These are phyloP conservation scores for Iguana delicatissima DNA, from an alignment of 2,797 vertebrate genomes.

Conservation along the genomic window DNA sequence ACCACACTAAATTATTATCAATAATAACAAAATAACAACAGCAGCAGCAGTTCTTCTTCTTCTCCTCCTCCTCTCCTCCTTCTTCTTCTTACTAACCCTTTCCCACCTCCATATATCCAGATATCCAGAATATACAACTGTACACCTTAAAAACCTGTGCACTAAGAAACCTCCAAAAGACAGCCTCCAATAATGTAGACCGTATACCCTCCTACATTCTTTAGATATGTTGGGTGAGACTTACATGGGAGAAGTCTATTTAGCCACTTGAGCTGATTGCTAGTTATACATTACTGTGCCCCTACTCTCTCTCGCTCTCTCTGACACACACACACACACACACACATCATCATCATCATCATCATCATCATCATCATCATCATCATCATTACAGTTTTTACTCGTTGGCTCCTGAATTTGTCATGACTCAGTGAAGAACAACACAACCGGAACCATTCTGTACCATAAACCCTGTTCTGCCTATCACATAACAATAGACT, in stretches of 20 bases:
- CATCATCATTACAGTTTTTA: not conserved
- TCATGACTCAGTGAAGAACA: not conserved
- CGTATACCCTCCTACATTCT: not conserved
- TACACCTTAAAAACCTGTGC: not conserved
- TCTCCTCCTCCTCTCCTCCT: no score
- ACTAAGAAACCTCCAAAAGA: not conserved
- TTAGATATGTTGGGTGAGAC: not conserved
- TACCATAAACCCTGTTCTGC: constrained; percentile 16
- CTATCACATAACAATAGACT: not conserved
- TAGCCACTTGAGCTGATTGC: not conserved
- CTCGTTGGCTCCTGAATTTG: not conserved
- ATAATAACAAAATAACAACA: no score
- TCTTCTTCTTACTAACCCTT: not conserved
- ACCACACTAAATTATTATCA: not conserved
- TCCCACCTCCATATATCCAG: not conserved
- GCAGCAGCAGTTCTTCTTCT: not conserved
- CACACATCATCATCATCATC: not conserved
- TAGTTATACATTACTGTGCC: not conserved
- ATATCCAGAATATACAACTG: not conserved
- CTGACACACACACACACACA: not conserved
- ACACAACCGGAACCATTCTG: constrained; percentile 21
- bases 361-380: not conserved
- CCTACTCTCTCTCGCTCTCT: no score
- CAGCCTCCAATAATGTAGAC: not conserved
- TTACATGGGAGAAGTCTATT: not conserved